Evolutionary conservation across 2,113 vertebrate species (phyloP).

Genomic region (Genyomyrus donnyi): DNA sequence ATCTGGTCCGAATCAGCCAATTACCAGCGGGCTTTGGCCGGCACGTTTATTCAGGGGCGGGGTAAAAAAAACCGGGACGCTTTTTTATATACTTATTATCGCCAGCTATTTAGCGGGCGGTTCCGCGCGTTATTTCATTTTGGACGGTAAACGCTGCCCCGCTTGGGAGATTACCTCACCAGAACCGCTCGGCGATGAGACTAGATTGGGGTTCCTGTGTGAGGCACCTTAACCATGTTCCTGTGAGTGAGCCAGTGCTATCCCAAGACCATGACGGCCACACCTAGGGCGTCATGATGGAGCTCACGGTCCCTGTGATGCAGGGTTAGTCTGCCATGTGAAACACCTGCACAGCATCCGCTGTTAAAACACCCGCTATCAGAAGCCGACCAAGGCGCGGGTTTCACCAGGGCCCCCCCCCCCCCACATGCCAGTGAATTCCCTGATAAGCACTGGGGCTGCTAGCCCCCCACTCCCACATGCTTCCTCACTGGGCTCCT

Average conservation of each 20-base stretch:
- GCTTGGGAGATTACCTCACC: background rate
- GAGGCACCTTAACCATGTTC: background rate
- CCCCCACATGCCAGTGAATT: conserved; percentile 1
- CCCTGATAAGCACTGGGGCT: background rate
- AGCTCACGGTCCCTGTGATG: background rate
- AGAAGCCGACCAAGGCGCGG: background rate
- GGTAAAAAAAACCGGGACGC: background rate
- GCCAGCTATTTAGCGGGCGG: background rate
- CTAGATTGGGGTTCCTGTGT: background rate
- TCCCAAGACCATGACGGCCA: background rate
- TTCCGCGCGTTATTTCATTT: background rate
- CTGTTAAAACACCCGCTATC: background rate
- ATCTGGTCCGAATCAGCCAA: conserved; percentile 6
- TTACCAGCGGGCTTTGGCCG: background rate
- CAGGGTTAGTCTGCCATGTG: background rate
- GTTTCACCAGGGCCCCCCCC: background rate
- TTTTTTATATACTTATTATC: background rate
- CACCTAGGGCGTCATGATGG: background rate
- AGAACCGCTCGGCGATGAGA: background rate
- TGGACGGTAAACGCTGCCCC: background rate
- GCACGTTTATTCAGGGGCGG: background rate
- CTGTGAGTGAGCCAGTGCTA: background rate
- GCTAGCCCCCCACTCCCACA: background rate
- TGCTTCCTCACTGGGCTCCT: background rate
- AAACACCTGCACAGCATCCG: background rate